Evolutionary conservation across 2,113 vertebrate species (phyloP).

Genomic region (Tragulus kanchil): DNA sequence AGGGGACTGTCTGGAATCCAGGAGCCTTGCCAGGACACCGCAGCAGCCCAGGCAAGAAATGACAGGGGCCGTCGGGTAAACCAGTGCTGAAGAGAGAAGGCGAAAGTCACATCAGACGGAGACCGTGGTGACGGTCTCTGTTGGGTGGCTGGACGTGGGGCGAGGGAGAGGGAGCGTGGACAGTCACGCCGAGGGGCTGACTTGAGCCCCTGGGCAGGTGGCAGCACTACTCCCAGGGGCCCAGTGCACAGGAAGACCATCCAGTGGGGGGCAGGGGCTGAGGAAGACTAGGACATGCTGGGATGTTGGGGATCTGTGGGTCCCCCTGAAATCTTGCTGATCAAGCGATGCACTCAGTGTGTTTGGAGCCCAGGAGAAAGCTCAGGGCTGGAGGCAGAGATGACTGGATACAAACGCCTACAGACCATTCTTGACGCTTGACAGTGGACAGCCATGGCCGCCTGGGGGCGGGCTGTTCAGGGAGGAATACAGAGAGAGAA

Average conservation of each 20-base stretch:
- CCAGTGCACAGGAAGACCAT: background rate
- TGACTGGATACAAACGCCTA: background rate
- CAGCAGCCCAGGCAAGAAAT: background rate
- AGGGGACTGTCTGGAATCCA: background rate
- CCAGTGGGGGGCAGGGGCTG: accelerated
- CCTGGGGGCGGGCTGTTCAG: too few species aligned
- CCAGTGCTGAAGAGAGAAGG: background rate
- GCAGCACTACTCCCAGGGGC: background rate
- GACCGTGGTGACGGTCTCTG: background rate
- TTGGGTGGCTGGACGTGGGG: accelerated
- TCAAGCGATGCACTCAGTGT: background rate
- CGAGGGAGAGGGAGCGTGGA: background rate
- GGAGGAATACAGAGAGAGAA: background rate
- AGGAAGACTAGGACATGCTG: background rate
- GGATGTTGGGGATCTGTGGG: background rate
- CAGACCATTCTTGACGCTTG: background rate
- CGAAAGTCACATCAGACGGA: background rate
- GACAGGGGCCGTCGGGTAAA: background rate
- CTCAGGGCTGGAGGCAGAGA: background rate
- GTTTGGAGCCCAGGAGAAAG: background rate
- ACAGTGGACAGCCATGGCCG: too few species aligned
- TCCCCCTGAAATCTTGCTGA: background rate
- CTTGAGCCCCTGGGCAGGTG: background rate
- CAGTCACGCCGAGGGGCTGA: background rate
- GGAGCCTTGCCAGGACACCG: background rate